phyloP scores from a whole-genome alignment of 2,797 vertebrate species.

The Aphelocoma californica region DNA sequence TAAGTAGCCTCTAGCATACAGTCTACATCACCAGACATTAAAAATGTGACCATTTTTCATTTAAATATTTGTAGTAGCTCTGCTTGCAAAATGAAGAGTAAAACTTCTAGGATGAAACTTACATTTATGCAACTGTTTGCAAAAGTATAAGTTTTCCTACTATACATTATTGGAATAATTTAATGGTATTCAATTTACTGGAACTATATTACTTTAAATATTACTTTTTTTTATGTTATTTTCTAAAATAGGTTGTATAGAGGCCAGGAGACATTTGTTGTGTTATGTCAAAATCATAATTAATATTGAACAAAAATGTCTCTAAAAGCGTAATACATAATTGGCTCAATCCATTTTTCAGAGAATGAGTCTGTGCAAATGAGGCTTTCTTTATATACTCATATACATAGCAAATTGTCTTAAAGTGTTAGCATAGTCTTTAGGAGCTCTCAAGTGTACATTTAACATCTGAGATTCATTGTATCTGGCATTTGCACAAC shows the following conservation, averaged over 20 bases:
- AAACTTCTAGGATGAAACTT: background rate
- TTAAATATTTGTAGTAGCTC: background rate
- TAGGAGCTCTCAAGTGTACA: slow-evolving; percentile 9
- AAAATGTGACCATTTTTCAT: background rate
- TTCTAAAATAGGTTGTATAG: slow-evolving; percentile 17
- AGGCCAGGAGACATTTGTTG: slow-evolving; percentile 20
- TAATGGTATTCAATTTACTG: background rate
- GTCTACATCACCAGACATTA: background rate
- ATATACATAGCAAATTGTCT: slow-evolving; percentile 4
- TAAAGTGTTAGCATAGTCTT: slow-evolving; percentile 2
- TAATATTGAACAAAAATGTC: slow-evolving; percentile 43
- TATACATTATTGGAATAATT: slow-evolving; percentile 12
- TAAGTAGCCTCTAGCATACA: background rate
- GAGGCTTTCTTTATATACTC: background rate
- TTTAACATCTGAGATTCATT: slow-evolving; percentile 18
- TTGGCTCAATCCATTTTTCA: slow-evolving; percentile 29
- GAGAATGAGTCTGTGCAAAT: background rate
- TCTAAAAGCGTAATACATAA: background rate
- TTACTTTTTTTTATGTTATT: background rate
- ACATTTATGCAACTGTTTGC: background rate
- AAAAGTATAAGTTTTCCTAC: background rate
- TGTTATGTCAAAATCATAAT: slow-evolving; percentile 23
- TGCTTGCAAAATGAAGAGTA: background rate
- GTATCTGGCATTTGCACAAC: slow-evolving; percentile 11
- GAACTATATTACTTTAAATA: background rate